phyloP scores from a whole-genome alignment of 2,113 vertebrate species.

The Xiphophorus maculatus region DNA sequence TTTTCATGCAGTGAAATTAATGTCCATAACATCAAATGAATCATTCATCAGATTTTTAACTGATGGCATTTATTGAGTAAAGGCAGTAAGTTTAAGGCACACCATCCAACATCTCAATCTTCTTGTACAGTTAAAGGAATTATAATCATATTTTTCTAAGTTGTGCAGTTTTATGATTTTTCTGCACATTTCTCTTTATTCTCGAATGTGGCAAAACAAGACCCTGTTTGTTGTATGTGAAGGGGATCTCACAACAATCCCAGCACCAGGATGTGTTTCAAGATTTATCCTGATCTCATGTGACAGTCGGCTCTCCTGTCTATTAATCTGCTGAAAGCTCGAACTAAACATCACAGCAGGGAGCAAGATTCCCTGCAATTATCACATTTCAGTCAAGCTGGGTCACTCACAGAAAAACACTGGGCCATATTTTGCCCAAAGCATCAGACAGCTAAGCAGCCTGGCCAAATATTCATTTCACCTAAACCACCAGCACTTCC shows the following conservation, averaged over 20 bases:
- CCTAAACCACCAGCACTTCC: constrained; percentile 25
- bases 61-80: not conserved
- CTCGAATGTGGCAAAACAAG: not conserved
- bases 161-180: not conserved
- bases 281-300: constrained; percentile 58
- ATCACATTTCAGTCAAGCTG: constrained; percentile 66
- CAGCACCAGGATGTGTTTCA: constrained; percentile 20
- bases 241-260: constrained; percentile 4
- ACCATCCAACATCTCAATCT: not conserved
- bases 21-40: not conserved
- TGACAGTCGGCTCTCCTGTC: constrained; percentile 30
- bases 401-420: constrained; percentile 60
- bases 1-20: not conserved
- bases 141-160: not conserved
- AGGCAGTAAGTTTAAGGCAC: not conserved
- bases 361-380: constrained; percentile 62
- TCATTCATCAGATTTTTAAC: not conserved
- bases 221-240: not conserved
- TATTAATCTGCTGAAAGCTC: constrained; percentile 43
- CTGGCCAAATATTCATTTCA: constrained; percentile 10
- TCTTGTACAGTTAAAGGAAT: not conserved
- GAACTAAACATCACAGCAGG: constrained; percentile 50
- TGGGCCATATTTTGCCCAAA: constrained; percentile 62
- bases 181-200: too few species aligned
- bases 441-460: constrained; percentile 47